Evolutionary conservation across 1,140 invertebrate species (phyloP).

Genomic region (Chironomus tepperi): DNA sequence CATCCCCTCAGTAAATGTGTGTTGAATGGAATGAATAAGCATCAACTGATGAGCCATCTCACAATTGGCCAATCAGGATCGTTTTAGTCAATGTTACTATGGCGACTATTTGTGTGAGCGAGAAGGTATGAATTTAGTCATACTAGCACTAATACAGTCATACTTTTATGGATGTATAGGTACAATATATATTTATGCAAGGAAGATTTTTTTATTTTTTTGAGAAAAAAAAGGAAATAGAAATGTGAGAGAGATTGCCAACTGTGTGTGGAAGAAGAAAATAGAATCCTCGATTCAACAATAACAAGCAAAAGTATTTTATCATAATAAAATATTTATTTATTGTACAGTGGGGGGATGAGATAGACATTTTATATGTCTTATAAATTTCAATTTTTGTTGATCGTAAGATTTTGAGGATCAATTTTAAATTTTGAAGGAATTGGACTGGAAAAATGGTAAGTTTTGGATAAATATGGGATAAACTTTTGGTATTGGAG

Average conservation of each 20-base stretch:
- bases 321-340: slow-evolving; percentile 21
- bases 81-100: background rate
- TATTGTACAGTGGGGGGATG: background rate
- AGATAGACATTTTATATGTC: background rate
- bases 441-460: too few species aligned
- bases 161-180: background rate
- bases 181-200: too few species aligned
- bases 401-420: too few species aligned
- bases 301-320: slow-evolving; percentile 22
- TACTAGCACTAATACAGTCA: background rate
- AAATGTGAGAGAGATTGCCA: background rate
- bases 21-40: background rate
- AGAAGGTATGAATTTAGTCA: background rate
- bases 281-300: background rate
- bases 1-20: background rate
- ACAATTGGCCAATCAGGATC: slow-evolving; percentile 18
- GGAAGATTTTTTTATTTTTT: too few species aligned
- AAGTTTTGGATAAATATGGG: too few species aligned
- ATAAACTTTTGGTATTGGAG: too few species aligned
- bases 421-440: too few species aligned
- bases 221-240: background rate
- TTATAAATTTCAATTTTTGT: background rate
- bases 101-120: background rate
- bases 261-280: background rate
- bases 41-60: background rate